Conservation (phyloP, 2,113 vertebrate species). For the Entelurus aequoreus region DNA sequence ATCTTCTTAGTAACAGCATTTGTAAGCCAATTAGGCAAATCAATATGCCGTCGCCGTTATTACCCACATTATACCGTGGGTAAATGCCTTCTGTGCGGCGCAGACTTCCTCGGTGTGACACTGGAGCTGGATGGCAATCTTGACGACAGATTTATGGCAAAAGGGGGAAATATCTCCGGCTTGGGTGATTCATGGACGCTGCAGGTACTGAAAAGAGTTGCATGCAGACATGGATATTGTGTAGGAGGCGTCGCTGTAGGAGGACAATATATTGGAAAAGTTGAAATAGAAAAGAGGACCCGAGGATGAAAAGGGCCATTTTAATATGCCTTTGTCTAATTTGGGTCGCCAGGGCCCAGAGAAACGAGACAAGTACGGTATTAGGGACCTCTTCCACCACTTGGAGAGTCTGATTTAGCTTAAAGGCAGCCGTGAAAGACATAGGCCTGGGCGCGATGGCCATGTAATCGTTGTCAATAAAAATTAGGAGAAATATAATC, state of each 20-base stretch:
- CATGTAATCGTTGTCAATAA: too few species aligned
- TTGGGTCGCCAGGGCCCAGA: not conserved
- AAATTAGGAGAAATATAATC: too few species aligned
- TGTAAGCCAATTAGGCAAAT: slow-evolving; percentile 51
- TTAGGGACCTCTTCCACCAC: too few species aligned
- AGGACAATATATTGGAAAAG: slow-evolving; percentile 23
- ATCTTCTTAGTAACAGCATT: slow-evolving; percentile 38
- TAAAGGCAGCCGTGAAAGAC: too few species aligned
- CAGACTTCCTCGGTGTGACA: slow-evolving; percentile 28
- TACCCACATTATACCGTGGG: slow-evolving; percentile 33
- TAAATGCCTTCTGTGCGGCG: slow-evolving; percentile 30
- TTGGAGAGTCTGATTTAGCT: too few species aligned
- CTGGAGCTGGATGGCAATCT: slow-evolving; percentile 9
- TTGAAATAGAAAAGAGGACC: slow-evolving; percentile 36
- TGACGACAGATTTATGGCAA: slow-evolving; percentile 26
- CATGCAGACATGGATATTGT: slow-evolving; percentile 8
- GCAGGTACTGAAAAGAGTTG: not conserved
- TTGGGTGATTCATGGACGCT: slow-evolving; percentile 13
- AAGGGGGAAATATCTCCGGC: slow-evolving; percentile 17
- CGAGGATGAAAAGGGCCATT: slow-evolving; percentile 39
- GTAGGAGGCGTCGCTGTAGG: slow-evolving; percentile 24
- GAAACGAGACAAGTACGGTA: not conserved
- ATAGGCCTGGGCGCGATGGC: too few species aligned
- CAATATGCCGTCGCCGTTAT: slow-evolving; percentile 52
- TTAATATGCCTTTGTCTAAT: slow-evolving; percentile 48